phyloP scores from a whole-genome alignment of 2,797 vertebrate species.

The Psittacula derbiana region DNA sequence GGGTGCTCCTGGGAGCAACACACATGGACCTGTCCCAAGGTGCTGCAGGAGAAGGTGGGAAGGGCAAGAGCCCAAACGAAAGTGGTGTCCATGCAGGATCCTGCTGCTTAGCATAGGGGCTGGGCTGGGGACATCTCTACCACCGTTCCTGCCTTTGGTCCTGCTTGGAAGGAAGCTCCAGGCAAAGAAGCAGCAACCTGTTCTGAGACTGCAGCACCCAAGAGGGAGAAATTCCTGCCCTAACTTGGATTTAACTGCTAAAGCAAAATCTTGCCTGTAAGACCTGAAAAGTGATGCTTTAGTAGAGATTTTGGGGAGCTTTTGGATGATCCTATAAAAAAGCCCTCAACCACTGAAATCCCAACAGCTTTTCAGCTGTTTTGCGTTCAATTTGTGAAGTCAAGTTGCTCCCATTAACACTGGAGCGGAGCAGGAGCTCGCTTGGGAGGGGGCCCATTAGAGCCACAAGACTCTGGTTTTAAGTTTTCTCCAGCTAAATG shows the following conservation, averaged over 20 bases:
- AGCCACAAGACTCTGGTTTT: background rate
- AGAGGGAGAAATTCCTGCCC: background rate
- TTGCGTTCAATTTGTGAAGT: background rate
- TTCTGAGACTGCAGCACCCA: background rate
- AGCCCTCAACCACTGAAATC: background rate
- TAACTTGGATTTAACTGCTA: background rate
- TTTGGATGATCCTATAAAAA: background rate
- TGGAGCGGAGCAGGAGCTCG: background rate
- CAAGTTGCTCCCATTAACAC: background rate
- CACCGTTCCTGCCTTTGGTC: background rate
- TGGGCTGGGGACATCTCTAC: background rate
- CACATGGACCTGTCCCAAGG: background rate
- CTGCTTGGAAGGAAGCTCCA: background rate
- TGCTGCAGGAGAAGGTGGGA: background rate
- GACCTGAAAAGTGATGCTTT: background rate
- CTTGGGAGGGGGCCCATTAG: background rate
- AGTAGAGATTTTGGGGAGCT: background rate
- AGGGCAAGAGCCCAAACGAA: background rate
- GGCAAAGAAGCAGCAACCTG: no score
- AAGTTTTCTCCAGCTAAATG: background rate
- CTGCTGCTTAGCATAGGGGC: background rate
- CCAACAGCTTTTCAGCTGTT: background rate
- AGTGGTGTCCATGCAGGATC: rapidly evolving
- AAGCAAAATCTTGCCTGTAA: background rate
- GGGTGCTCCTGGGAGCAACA: background rate